Percentiles rank a stretch among this genome's conserved stretches.
Conservation (phyloP, 1,140 invertebrate genomes). For the Drosophila azteca region DNA sequence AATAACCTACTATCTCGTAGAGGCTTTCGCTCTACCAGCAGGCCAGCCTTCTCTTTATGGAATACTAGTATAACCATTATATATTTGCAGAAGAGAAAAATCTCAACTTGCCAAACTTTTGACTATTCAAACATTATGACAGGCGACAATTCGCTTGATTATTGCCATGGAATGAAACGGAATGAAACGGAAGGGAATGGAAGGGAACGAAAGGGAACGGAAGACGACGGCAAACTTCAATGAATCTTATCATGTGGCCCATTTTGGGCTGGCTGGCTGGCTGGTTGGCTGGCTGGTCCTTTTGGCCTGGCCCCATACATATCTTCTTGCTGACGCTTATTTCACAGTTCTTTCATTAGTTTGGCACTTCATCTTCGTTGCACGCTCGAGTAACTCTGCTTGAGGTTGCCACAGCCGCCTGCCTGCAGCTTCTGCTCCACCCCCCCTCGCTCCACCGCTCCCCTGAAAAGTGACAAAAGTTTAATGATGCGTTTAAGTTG, state of each 20-base stretch:
- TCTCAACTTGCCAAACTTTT: slow-evolving; percentile 53
- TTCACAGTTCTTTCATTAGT: slow-evolving; percentile 65
- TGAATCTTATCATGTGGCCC: slow-evolving; percentile 37
- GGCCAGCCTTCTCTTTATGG: no score
- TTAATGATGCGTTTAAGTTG: slow-evolving; percentile 80
- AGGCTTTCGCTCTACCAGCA: no score
- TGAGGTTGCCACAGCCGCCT: slow-evolving; percentile 58
- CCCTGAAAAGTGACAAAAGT: slow-evolving; percentile 61
- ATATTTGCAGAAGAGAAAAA: not conserved
- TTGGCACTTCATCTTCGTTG: slow-evolving; percentile 58
- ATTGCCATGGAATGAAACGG: slow-evolving; percentile 44
- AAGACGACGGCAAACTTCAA: slow-evolving; percentile 10
- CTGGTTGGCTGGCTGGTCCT: slow-evolving; percentile 3
- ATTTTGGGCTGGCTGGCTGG: slow-evolving; percentile 26
- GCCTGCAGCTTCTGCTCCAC: slow-evolving; percentile 10
- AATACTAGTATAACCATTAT: not conserved
- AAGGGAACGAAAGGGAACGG: slow-evolving; percentile 3
- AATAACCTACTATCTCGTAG: no score
- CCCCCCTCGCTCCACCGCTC: no score
- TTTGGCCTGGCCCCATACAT: no score
- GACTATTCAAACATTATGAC: slow-evolving; percentile 66
- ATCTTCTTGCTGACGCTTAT: no score
- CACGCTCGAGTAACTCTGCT: slow-evolving; percentile 53
- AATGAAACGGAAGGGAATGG: slow-evolving; percentile 6
- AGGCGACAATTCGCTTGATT: slow-evolving; percentile 77